These are phyloP conservation scores for Ophion obscuratus DNA, from an alignment of 2,888 invertebrate genomes.

Conservation along the genomic window DNA sequence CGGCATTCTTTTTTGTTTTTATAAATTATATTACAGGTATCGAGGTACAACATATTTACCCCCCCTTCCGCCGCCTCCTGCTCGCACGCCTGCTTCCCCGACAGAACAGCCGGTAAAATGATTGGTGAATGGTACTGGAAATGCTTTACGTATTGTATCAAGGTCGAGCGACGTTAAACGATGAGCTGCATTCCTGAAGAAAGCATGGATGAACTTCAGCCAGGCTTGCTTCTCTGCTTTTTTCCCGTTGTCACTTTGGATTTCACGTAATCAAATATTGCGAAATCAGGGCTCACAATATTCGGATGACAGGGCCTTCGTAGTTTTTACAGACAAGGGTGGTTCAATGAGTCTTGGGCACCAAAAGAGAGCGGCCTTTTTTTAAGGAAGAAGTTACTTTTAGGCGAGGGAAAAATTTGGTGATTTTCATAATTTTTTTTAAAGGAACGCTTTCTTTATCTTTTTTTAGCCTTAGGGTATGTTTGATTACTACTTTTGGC, in stretches of 20 bases:
- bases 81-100: background rate
- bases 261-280: too few relatives aligned
- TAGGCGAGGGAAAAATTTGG: too few relatives aligned
- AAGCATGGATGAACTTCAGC: background rate
- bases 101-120: slow-evolving; percentile 27
- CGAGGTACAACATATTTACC: slow-evolving; percentile 55
- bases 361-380: too few relatives aligned
- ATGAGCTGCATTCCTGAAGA: background rate
- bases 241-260: background rate
- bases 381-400: too few relatives aligned
- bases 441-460: too few relatives aligned
- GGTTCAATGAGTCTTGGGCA: too few relatives aligned
- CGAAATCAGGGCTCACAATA: too few relatives aligned
- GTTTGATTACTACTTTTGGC: too few relatives aligned
- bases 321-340: too few relatives aligned
- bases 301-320: too few relatives aligned
- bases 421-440: too few relatives aligned
- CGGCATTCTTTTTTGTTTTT: slow-evolving; percentile 19
- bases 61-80: background rate
- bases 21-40: slow-evolving; percentile 60
- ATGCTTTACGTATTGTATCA: background rate
- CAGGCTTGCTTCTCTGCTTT: background rate
- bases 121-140: slow-evolving; percentile 10
- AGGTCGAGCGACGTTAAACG: background rate
- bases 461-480: too few relatives aligned